Conservation (phyloP, 2,797 vertebrate genomes). For the Pelodytes ibericus region DNA sequence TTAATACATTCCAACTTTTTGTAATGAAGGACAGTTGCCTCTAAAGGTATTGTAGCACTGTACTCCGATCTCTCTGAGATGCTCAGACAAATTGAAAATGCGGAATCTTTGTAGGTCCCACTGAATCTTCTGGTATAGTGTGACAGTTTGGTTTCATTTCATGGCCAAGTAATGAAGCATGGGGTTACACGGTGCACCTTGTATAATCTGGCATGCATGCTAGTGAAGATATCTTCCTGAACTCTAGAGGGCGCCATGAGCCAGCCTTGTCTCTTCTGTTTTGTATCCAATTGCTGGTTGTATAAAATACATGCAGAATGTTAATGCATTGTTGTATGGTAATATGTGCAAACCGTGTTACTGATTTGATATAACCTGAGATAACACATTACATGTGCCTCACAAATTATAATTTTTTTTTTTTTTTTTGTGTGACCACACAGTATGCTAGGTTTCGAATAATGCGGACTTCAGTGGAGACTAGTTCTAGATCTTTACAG, state of each 20-base stretch:
- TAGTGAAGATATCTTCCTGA: constrained; percentile 66
- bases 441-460: constrained; percentile 67
- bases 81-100: constrained; percentile 52
- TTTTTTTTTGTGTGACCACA: constrained; percentile 68
- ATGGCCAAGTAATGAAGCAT: constrained; percentile 66
- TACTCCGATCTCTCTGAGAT: constrained; percentile 18
- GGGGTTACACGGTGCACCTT: constrained; percentile 67
- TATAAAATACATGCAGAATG: constrained; percentile 72
- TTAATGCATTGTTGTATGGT: constrained; percentile 71
- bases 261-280: constrained; percentile 48
- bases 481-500: constrained; percentile 68
- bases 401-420: no score
- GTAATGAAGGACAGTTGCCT: constrained; percentile 14
- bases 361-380: constrained; percentile 71
- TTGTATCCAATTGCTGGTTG: constrained; percentile 68
- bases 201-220: constrained; percentile 69
- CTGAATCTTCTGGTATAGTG: constrained; percentile 62
- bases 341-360: constrained; percentile 76
- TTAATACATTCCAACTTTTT: constrained; percentile 47
- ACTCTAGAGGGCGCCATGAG: constrained; percentile 66
- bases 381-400: constrained; percentile 68
- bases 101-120: constrained; percentile 51
- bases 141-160: constrained; percentile 64
- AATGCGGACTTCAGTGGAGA: constrained; percentile 66
- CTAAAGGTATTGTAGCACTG: constrained; percentile 58